Percentiles rank a stretch among this genome's conserved stretches.
These are phyloP conservation scores for Zaprionus inermis DNA, from an alignment of 1,140 invertebrate genomes.

Conservation along the genomic window DNA sequence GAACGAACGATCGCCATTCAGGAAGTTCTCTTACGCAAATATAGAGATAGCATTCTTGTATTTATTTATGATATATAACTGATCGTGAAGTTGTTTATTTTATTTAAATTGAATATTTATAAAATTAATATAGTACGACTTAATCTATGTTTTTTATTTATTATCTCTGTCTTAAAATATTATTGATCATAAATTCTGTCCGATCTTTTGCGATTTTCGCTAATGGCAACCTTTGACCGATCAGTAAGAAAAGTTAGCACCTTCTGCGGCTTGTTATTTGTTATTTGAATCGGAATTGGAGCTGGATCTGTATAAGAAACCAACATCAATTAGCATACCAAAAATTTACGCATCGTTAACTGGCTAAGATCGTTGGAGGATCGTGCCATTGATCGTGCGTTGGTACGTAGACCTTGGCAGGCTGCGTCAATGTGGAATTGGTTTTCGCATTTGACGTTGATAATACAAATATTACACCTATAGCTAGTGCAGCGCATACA, in stretches of 20 bases:
- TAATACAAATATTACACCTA: background rate
- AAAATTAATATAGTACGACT: too few species aligned
- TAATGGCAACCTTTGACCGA: constrained; percentile 3
- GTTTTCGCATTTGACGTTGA: background rate
- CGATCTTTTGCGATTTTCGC: background rate
- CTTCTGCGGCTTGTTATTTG: constrained; percentile 16
- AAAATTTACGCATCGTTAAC: background rate
- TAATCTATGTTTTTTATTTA: too few species aligned
- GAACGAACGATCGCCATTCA: background rate
- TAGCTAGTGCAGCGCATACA: too few species aligned
- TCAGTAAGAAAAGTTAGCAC: constrained; percentile 17
- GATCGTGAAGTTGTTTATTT: too few species aligned
- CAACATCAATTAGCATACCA: constrained; percentile 14
- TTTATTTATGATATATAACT: too few species aligned
- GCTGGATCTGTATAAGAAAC: background rate
- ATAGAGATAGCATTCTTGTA: background rate
- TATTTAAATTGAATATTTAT: too few species aligned
- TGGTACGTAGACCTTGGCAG: background rate
- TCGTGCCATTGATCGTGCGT: background rate
- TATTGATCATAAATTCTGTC: too few species aligned
- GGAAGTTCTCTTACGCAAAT: background rate
- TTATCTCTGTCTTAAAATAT: too few species aligned
- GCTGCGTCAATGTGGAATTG: constrained; percentile 2
- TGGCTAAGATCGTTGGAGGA: background rate
- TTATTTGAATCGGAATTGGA: background rate